Percentiles rank a stretch among this genome's conserved stretches.
phyloP scores from a whole-genome alignment of 2,888 invertebrate species.

The Diloba caeruleocephala region DNA sequence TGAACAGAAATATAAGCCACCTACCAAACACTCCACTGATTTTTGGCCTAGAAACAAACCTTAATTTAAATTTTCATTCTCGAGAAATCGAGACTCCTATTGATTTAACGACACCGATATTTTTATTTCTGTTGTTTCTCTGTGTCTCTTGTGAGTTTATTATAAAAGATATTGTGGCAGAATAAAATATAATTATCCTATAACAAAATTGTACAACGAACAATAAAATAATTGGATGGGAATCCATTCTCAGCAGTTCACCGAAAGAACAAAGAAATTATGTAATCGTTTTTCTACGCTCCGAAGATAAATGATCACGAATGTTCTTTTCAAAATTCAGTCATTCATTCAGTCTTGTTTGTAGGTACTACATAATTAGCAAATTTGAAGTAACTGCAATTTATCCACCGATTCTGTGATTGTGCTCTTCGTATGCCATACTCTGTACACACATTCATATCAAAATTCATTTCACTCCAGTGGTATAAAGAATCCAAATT shows the following conservation, averaged over 20 bases:
- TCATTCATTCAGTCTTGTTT: slow-evolving; percentile 9
- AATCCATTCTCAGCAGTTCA: slow-evolving; percentile 6
- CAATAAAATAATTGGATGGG: slow-evolving; percentile 20
- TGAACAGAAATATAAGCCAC: not conserved
- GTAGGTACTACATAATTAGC: slow-evolving; percentile 5
- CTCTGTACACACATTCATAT: not conserved
- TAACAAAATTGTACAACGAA: slow-evolving; percentile 1
- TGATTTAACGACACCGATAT: slow-evolving; percentile 5
- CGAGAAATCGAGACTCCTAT: not conserved
- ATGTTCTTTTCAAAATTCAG: slow-evolving; percentile 5
- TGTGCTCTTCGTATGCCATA: slow-evolving; percentile 5
- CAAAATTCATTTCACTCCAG: slow-evolving; percentile 10
- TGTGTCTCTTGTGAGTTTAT: not conserved
- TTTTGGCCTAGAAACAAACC: not conserved
- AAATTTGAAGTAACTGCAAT: not conserved
- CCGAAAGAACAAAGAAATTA: slow-evolving; percentile 7
- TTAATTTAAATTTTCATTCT: slow-evolving; percentile 7
- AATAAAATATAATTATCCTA: not conserved
- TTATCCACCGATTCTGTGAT: not conserved
- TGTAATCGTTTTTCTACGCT: slow-evolving; percentile 3
- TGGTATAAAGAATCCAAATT: slow-evolving; percentile 4
- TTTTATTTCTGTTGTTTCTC: slow-evolving; percentile 7
- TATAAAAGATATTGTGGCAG: not conserved
- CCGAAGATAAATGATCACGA: slow-evolving; percentile 2
- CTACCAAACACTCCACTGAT: not conserved